phyloP scores from a whole-genome alignment of 2,888 invertebrate genomes.

The Lycia hirtaria region DNA sequence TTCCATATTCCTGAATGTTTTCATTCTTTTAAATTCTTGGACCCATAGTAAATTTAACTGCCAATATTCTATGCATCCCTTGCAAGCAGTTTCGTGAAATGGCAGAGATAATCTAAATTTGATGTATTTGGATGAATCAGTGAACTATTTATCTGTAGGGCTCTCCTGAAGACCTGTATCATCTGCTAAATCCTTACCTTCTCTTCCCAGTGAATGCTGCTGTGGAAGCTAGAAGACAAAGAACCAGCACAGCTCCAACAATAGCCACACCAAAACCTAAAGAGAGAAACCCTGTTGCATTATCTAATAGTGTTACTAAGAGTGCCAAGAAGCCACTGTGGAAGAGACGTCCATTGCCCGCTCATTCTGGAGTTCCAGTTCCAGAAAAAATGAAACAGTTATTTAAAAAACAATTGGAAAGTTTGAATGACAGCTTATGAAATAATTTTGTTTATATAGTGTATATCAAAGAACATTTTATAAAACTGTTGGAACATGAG shows the following conservation, averaged over 20 bases:
- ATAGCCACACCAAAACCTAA: conserved; percentile 65
- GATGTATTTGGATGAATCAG: too few relatives aligned
- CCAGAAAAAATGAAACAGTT: conserved; percentile 74
- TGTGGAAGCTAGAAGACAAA: conserved; percentile 45
- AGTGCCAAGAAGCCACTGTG: conserved; percentile 64
- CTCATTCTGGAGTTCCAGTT: conserved; percentile 77
- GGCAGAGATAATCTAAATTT: too few relatives aligned
- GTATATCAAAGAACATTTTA: not conserved
- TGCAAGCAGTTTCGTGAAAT: too few relatives aligned
- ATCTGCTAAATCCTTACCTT: conserved; percentile 38
- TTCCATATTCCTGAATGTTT: too few relatives aligned
- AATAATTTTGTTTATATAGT: not conserved
- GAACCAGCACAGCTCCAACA: conserved; percentile 60
- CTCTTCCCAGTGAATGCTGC: conserved; percentile 51
- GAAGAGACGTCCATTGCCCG: conserved; percentile 69
- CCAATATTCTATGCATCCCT: too few relatives aligned
- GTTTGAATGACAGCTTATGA: conserved; percentile 15
- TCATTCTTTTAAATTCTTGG: too few relatives aligned
- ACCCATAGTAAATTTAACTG: too few relatives aligned
- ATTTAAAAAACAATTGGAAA: conserved; percentile 53
- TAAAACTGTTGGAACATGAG: too few relatives aligned
- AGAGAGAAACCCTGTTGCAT: conserved; percentile 55
- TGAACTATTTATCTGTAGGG: too few relatives aligned
- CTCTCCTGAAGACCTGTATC: too few relatives aligned
- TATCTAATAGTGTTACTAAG: conserved; percentile 60